Base-by-base conservation (phyloP, 2,888 invertebrate species). In the Ommatoiulus sabulosus region DNA sequence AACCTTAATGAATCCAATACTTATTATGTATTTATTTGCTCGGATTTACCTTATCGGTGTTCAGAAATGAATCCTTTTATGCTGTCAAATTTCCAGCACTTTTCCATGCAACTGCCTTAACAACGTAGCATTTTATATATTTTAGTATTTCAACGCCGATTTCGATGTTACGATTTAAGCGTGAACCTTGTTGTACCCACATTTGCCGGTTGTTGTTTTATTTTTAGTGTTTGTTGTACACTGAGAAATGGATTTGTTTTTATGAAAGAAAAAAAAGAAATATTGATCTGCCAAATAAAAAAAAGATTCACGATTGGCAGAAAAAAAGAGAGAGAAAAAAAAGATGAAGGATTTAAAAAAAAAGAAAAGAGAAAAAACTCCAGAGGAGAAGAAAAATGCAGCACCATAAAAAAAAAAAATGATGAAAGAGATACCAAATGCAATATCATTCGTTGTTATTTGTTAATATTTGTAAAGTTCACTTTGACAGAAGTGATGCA, bases 71-170 rank as follows among this genome's bases (percentile, higher is more conserved):
- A 72, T 24, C 17, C 24, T 72, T 72, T n/a, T n/a, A 72, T 24
- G 63, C 63, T 24, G 24, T 10, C 4, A 7, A 72, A 72, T 24
- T 72, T 20, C 72, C 72, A 4, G 8, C 3, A 24, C 20, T 24
- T 72, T 72, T 72, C 72, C 72, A 72, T 72, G 72, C 72, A 72
- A 72, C 72, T 72, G 72, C 72, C 72, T 72, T 72, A 72, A 72
- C 24, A 72, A 20, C 8, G 72, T 72, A 72, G 72, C 10, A 72
- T 72, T 72, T 72, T 72, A 72, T 72, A 72, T 72, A 72, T 72
- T 72, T 72, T 72, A 72, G 72, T 72, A 72, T 72, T 72, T 72
- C 24, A n/a, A 72, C 10, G 72, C 72, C n/a, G 72, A 72, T 24
- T 72, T 72, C 72, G 10, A 24, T 72, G 72, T 72, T 72, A 72